Percentiles rank a stretch among this genome's conserved stretches.
Evolutionary conservation across 2,888 invertebrate species (phyloP).

Genomic region (Eulithis prunata): DNA sequence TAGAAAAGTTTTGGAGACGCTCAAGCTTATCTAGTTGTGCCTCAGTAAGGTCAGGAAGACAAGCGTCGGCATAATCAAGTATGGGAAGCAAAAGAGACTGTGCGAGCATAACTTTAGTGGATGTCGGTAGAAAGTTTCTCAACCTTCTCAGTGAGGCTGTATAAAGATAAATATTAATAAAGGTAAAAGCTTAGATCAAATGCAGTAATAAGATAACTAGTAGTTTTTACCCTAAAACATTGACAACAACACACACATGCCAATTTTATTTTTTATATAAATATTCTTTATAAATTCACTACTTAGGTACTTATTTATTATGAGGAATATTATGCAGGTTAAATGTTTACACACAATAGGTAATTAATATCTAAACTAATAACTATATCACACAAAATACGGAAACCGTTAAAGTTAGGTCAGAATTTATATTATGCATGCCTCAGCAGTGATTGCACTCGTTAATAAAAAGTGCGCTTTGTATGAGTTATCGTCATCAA

Average conservation of each 20-base stretch:
- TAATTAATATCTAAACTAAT: too few relatives aligned
- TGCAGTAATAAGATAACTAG: constrained; percentile 41
- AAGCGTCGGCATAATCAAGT: too few relatives aligned
- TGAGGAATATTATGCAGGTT: constrained; percentile 34
- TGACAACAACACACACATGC: constrained; percentile 39
- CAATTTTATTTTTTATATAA: constrained; percentile 29
- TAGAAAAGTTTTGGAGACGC: too few relatives aligned
- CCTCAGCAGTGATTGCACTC: neutral
- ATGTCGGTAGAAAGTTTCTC: too few relatives aligned
- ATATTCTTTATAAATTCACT: constrained; percentile 29
- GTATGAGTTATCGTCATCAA: too few relatives aligned
- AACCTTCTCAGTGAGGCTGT: too few relatives aligned
- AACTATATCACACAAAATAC: constrained; percentile 22
- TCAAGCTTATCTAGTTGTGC: too few relatives aligned
- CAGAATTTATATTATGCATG: constrained; percentile 7
- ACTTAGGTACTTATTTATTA: constrained; percentile 22
- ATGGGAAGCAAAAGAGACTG: too few relatives aligned
- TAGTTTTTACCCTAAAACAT: constrained; percentile 14
- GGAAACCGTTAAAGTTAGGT: constrained; percentile 4
- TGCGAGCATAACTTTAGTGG: too few relatives aligned
- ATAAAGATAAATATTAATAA: constrained; percentile 30
- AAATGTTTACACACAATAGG: constrained; percentile 9
- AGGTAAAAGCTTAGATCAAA: constrained; percentile 40
- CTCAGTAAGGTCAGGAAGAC: too few relatives aligned
- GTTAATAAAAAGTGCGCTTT: too few relatives aligned